phyloP scores from a whole-genome alignment of 1,140 invertebrate species.

The Leptinotarsa defecta region DNA sequence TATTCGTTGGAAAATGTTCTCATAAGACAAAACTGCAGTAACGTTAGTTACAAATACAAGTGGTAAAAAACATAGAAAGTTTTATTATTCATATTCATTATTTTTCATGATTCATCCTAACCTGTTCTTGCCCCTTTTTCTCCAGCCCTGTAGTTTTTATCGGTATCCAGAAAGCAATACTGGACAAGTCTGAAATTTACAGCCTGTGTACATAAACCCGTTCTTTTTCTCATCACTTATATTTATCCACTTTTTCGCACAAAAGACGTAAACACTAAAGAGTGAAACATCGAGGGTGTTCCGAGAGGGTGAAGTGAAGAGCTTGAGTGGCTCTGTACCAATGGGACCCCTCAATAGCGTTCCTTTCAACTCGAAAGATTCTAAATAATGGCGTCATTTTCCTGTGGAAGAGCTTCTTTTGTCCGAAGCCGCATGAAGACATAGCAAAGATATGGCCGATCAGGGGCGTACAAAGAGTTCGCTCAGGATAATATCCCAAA shows the following conservation, averaged over 20 bases:
- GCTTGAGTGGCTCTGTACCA: constrained; percentile 33
- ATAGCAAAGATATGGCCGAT: constrained; percentile 26
- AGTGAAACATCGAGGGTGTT: not conserved
- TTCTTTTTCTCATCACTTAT: constrained; percentile 15
- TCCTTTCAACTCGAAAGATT: constrained; percentile 41
- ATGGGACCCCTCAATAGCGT: constrained; percentile 34
- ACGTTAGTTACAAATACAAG: too few species aligned
- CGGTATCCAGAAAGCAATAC: not conserved
- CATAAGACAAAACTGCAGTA: too few species aligned
- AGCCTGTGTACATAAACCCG: not conserved
- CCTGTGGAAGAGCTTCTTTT: constrained; percentile 39
- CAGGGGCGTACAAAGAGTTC: constrained; percentile 5
- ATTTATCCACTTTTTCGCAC: constrained; percentile 23
- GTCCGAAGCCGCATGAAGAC: constrained; percentile 42
- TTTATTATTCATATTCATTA: too few species aligned
- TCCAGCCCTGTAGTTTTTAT: too few species aligned
- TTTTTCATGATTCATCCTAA: too few species aligned
- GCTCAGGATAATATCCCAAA: not conserved
- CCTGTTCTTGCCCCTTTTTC: too few species aligned
- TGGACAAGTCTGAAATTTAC: not conserved
- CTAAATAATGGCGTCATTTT: constrained; percentile 44
- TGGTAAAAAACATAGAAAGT: too few species aligned
- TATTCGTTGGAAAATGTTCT: too few species aligned
- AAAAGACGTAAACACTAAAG: constrained; percentile 23
- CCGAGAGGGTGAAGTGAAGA: constrained; percentile 15